A percentile compares a stretch with the other conserved stretches of the same genome.
Evolutionary conservation across 1,140 invertebrate genomes (phyloP).

Genomic region (Colletes gigas): DNA sequence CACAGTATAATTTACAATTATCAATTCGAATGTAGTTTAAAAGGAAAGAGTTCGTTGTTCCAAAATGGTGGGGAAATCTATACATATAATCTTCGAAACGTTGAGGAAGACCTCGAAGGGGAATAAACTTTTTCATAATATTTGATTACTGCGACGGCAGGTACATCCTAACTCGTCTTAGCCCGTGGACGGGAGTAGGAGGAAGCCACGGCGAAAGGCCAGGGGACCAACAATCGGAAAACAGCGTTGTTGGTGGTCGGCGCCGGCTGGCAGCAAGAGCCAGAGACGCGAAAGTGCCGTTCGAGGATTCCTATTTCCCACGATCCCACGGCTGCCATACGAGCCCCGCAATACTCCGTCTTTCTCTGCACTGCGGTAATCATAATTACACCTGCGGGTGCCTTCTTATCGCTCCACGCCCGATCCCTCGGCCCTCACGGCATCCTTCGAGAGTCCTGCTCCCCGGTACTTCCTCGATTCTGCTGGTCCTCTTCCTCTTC

Average conservation of each 20-base stretch:
- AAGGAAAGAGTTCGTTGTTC: too few species aligned
- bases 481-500: slow-evolving; percentile 22
- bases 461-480: not conserved
- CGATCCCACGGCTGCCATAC: slow-evolving; percentile 77
- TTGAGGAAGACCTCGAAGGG: too few species aligned
- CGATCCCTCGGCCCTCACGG: slow-evolving; percentile 51
- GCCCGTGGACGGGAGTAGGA: not conserved
- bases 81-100: too few species aligned
- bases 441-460: slow-evolving; percentile 59
- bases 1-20: too few species aligned
- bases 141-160: slow-evolving; percentile 24
- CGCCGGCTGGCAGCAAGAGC: slow-evolving; percentile 55
- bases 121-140: not conserved
- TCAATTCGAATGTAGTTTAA: too few species aligned
- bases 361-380: slow-evolving; percentile 76
- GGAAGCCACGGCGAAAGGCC: slow-evolving; percentile 53
- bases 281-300: slow-evolving; percentile 75
- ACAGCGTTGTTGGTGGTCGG: slow-evolving; percentile 65
- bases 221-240: slow-evolving; percentile 71
- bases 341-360: slow-evolving; percentile 74
- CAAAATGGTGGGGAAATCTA: too few species aligned
- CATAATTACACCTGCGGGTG: slow-evolving; percentile 79
- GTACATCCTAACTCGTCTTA: not conserved
- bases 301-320: slow-evolving; percentile 79
- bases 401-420: slow-evolving; percentile 73